A percentile compares a stretch with the other conserved stretches of the same genome.
phyloP scores from a whole-genome alignment of 2,113 vertebrate species.

The Poecilia latipinna region DNA sequence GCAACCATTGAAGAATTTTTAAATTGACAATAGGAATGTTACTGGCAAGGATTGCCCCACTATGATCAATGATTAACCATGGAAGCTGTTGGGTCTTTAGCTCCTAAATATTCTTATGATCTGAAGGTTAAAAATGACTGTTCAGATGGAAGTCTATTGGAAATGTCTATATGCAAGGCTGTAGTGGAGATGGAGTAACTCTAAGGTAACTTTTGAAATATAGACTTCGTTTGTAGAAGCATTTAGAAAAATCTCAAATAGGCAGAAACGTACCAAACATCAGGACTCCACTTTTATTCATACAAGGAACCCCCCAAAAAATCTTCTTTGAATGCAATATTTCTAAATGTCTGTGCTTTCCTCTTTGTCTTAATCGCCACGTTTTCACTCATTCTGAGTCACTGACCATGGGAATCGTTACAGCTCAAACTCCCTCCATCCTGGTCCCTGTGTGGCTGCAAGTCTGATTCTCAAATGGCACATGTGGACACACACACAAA shows the following conservation, averaged over 20 bases:
- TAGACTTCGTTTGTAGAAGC: not conserved
- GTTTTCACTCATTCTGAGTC: slow-evolving; percentile 63
- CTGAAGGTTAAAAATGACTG: slow-evolving; percentile 15
- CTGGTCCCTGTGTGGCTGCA: slow-evolving; percentile 41
- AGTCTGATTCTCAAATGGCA: slow-evolving; percentile 37
- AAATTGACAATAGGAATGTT: slow-evolving; percentile 70
- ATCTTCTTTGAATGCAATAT: not conserved
- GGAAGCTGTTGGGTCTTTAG: slow-evolving; percentile 68
- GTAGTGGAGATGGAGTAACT: not conserved
- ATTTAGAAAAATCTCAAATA: no score
- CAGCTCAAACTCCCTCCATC: slow-evolving; percentile 67
- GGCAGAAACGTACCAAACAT: not conserved
- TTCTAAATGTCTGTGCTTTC: slow-evolving; percentile 41
- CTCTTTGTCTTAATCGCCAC: slow-evolving; percentile 44
- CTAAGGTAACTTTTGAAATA: not conserved
- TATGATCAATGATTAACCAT: slow-evolving; percentile 53
- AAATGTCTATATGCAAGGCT: not conserved
- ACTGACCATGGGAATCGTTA: slow-evolving; percentile 68
- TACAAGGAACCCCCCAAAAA: not conserved
- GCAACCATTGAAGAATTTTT: slow-evolving; percentile 70
- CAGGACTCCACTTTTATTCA: not conserved
- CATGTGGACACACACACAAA: slow-evolving; percentile 42
- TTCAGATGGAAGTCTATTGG: not conserved
- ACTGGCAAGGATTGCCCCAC: slow-evolving; percentile 48
- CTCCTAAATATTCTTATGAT: slow-evolving; percentile 39